A percentile compares a stretch with the other conserved stretches of the same genome.
These are phyloP conservation scores for Danio kyathit DNA, from an alignment of 2,797 vertebrate genomes.

Conservation along the genomic window DNA sequence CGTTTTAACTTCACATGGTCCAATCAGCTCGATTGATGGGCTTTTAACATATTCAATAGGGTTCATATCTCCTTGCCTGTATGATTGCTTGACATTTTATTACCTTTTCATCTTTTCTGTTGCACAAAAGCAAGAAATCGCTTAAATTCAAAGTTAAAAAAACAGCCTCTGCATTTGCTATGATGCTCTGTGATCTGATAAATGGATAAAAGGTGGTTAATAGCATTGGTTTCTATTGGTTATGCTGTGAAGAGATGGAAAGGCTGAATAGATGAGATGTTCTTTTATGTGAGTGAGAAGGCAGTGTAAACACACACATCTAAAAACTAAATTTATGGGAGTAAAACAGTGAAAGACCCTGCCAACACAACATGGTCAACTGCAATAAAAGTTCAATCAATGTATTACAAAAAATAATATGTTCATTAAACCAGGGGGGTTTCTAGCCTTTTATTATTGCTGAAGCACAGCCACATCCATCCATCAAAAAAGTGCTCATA, in stretches of 20 bases:
- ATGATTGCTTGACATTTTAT: conserved; percentile 76
- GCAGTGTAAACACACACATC: conserved; percentile 84
- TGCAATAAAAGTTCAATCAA: neutral
- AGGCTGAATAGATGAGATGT: conserved; percentile 71
- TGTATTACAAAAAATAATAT: neutral
- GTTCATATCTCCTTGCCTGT: conserved; percentile 87
- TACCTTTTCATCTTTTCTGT: conserved; percentile 86
- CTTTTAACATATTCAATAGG: conserved; percentile 87
- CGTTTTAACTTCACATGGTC: conserved; percentile 72
- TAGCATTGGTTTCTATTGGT: conserved; percentile 72
- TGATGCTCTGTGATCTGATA: conserved; percentile 62
- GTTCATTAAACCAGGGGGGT: neutral
- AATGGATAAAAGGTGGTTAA: conserved; percentile 50
- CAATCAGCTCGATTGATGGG: conserved; percentile 72
- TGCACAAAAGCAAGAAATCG: conserved; percentile 73
- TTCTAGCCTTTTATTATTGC: neutral
- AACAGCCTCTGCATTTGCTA: conserved; percentile 56
- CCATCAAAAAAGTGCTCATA: neutral
- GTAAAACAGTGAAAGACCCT: conserved; percentile 63
- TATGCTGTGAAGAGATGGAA: conserved; percentile 85
- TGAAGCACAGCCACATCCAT: neutral
- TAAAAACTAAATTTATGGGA: conserved; percentile 81
- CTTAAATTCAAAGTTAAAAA: conserved; percentile 52
- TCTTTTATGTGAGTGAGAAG: conserved; percentile 83
- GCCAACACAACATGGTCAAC: neutral